Base-by-base conservation (phyloP, 1,140 invertebrate species). In the Formica selysi region DNA sequence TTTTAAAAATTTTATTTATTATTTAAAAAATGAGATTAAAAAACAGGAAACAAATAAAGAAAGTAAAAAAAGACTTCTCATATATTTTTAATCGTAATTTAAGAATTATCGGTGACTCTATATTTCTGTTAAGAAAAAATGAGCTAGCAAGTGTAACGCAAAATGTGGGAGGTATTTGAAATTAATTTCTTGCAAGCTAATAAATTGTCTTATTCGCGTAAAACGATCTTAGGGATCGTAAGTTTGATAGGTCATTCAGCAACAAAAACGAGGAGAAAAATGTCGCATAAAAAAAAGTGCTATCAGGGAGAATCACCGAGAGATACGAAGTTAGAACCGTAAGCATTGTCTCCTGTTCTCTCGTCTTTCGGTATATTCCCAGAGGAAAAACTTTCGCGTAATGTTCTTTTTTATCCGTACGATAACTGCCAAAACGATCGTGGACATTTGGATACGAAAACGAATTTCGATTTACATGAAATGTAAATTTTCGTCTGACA, bases 401-500 rank as follows among this genome's bases (percentile, higher is more conserved):
- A 73, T 44, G 51, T 19, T 71, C 79, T 81, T 73, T 62, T 57
- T 70, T 48, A 13, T 11, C 19, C 22, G 0, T 13, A n/a, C 22
- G 36, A 79, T 36, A 54, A 22, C 38, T 59, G 38, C 11, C 36
- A 38, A 81, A 81, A 22, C 64, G 62, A 6, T 48, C n/a, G 22
- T 22, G 44, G 6, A 81, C n/a, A 71, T 48, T 70, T 36, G 68
- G 68, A 57, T 13, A 41, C 19, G 16, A 19, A 29, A 29, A 61
- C 67, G 51, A n/a, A 73, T 73, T 48, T 73, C n/a, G 68, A 83
- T 83, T 83, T 83, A 41, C 79, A 74, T 83, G 38, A 83, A 44
- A 83, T 83, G 54, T 74, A 83, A 83, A 83, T 83, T 83, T 62
- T 83, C n/a, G 29, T 13, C n/a, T 48, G 54, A 83, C 79, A 83